Conservation (phyloP, 1,140 invertebrate genomes). For the Hylaeus volcanicus region DNA sequence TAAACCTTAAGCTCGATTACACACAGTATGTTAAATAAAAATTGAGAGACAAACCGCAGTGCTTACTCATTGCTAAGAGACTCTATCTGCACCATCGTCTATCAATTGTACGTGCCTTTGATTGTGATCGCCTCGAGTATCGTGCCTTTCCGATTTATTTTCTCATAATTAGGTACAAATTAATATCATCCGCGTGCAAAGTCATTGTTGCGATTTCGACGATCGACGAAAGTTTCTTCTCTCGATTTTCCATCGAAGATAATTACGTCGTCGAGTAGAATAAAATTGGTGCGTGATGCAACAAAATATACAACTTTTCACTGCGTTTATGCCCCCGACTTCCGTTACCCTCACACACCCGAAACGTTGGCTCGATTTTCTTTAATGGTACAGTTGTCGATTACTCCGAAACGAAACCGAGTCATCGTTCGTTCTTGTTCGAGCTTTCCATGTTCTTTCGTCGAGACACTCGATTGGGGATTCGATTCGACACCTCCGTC, state of each 20-base stretch:
- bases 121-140: conserved; percentile 51
- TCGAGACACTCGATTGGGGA: conserved; percentile 31
- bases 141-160: conserved; percentile 58
- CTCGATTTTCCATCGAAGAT: conserved; percentile 9
- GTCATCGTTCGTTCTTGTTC: neutral
- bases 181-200: conserved; percentile 30
- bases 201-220: conserved; percentile 15
- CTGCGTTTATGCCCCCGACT: conserved; percentile 10
- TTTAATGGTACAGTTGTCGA: neutral
- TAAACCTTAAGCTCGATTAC: conserved; percentile 36
- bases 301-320: neutral
- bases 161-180: conserved; percentile 47
- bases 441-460: conserved; percentile 5
- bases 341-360: neutral
- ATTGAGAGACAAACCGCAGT: conserved; percentile 51
- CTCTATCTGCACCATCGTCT: conserved; percentile 31
- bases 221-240: neutral
- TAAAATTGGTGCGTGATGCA: conserved; percentile 28
- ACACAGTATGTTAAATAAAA: conserved; percentile 57
- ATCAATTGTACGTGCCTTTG: conserved; percentile 53
- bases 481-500: conserved; percentile 34
- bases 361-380: neutral
- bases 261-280: conserved; percentile 14
- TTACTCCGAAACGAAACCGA: neutral
- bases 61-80: conserved; percentile 50